Conservation (phyloP, 2,888 invertebrate genomes). For the Itoplectis maculator region DNA sequence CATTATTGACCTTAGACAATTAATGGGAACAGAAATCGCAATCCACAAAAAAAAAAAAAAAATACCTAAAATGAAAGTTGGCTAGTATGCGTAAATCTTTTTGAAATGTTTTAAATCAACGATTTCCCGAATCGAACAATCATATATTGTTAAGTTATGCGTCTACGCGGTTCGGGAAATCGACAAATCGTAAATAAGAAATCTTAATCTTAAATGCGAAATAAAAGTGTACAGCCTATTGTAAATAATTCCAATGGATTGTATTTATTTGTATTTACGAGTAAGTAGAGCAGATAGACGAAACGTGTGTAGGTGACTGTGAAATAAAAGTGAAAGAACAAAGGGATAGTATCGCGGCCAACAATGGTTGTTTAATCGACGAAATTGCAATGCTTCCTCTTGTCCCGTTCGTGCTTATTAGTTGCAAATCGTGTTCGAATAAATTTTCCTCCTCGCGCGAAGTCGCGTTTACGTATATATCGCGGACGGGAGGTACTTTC, state of each 20-base stretch:
- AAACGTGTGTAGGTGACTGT: constrained; percentile 17
- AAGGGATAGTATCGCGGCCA: not conserved
- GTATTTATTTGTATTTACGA: constrained; percentile 48
- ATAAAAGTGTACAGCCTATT: constrained; percentile 39
- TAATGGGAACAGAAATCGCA: constrained; percentile 56
- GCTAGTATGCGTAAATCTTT: constrained; percentile 47
- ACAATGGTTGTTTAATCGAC: not conserved
- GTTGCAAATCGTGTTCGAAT: constrained; percentile 59
- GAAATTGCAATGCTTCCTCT: not conserved
- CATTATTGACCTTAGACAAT: constrained; percentile 58
- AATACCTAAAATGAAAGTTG: constrained; percentile 58
- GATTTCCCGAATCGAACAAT: constrained; percentile 51
- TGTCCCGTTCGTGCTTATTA: constrained; percentile 31
- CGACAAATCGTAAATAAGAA: not conserved
- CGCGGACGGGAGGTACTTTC: constrained; percentile 10
- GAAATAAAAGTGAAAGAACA: constrained; percentile 28
- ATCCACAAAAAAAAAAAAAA: constrained; percentile 40
- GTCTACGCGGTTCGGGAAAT: not conserved
- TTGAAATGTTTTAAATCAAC: constrained; percentile 42
- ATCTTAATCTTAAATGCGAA: not conserved
- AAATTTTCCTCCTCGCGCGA: constrained; percentile 41
- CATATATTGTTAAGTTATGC: constrained; percentile 28
- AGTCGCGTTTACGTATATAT: constrained; percentile 33
- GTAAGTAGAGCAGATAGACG: not conserved
- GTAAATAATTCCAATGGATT: constrained; percentile 52